A percentile compares a stretch with the other conserved stretches of the same genome.
Conservation (phyloP, 2,888 invertebrate genomes). For the Serripes groenlandicus region DNA sequence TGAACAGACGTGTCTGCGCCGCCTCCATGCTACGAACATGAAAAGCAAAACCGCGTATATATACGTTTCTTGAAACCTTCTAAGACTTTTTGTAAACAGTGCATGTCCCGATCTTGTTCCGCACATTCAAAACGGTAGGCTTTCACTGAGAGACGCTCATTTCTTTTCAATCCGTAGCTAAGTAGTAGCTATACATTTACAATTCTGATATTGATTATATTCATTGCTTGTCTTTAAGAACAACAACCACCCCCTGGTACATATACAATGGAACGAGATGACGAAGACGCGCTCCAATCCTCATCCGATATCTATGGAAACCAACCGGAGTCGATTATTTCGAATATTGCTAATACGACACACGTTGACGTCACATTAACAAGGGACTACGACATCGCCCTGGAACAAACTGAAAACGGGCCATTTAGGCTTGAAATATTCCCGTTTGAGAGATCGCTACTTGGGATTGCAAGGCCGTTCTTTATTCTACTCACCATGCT, state of each 20-base stretch:
- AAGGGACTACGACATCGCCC: background rate
- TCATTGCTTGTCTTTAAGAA: too few relatives aligned
- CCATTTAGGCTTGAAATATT: slow-evolving; percentile 12
- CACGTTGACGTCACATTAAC: background rate
- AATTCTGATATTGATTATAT: background rate
- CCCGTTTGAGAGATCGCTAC: slow-evolving; percentile 27
- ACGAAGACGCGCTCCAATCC: slow-evolving; percentile 6
- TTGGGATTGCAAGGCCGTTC: slow-evolving; percentile 43
- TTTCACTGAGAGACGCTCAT: too few relatives aligned
- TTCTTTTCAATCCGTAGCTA: too few relatives aligned
- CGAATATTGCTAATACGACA: background rate
- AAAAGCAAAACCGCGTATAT: too few relatives aligned
- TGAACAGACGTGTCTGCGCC: too few relatives aligned
- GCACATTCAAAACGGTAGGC: too few relatives aligned
- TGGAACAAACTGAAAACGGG: background rate
- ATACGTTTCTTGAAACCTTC: too few relatives aligned
- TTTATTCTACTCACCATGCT: slow-evolving; percentile 44
- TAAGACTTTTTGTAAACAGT: too few relatives aligned
- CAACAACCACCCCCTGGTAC: background rate
- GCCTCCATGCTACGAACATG: too few relatives aligned
- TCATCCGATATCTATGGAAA: background rate
- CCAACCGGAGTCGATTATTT: background rate
- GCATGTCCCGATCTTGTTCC: too few relatives aligned
- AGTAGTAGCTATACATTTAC: too few relatives aligned
- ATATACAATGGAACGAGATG: background rate